phyloP scores from a whole-genome alignment of 92 coral and sea anemone genomes.

The Virgularia gustaviana region DNA sequence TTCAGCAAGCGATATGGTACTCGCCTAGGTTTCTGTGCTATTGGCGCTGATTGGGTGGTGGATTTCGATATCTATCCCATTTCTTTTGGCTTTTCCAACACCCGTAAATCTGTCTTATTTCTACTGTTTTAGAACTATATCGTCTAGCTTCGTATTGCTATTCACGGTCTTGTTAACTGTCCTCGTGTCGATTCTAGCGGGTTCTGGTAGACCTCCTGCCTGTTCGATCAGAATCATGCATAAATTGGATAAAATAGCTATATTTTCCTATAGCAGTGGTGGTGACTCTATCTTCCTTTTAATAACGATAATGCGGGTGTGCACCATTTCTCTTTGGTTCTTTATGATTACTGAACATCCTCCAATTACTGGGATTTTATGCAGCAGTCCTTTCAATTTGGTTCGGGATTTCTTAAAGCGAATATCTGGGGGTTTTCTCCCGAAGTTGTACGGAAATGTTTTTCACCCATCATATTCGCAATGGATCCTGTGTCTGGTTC shows the following conservation, averaged over 20 bases:
- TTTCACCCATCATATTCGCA: slow-evolving; percentile 29
- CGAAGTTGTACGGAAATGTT: slow-evolving; percentile 10
- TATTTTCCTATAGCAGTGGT: not conserved
- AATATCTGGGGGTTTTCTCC: too few relatives aligned
- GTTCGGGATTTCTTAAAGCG: slow-evolving; percentile 22
- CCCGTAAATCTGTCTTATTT: slow-evolving; percentile 39
- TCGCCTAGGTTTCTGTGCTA: slow-evolving; percentile 54
- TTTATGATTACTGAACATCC: slow-evolving; percentile 17
- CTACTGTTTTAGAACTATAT: slow-evolving; percentile 12
- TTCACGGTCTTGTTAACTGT: slow-evolving; percentile 9
- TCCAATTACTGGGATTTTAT: slow-evolving; percentile 21
- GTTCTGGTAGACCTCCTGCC: slow-evolving; percentile 50
- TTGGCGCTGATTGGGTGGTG: slow-evolving; percentile 46
- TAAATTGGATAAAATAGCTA: slow-evolving; percentile 27
- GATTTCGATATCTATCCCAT: slow-evolving; percentile 52
- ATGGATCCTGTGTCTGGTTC: slow-evolving; percentile 58
- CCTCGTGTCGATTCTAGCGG: slow-evolving; percentile 21
- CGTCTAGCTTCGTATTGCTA: not conserved
- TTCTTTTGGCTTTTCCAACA: slow-evolving; percentile 48
- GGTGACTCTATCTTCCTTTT: slow-evolving; percentile 21
- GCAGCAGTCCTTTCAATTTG: not conserved
- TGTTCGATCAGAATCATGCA: slow-evolving; percentile 56
- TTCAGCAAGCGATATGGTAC: slow-evolving; percentile 29
- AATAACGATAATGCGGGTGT: slow-evolving; percentile 12
- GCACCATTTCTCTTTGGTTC: slow-evolving; percentile 5